A percentile compares a stretch with the other conserved stretches of the same genome.
Conservation (phyloP, 2,113 vertebrate genomes). For the Formicarius rufipectus region DNA sequence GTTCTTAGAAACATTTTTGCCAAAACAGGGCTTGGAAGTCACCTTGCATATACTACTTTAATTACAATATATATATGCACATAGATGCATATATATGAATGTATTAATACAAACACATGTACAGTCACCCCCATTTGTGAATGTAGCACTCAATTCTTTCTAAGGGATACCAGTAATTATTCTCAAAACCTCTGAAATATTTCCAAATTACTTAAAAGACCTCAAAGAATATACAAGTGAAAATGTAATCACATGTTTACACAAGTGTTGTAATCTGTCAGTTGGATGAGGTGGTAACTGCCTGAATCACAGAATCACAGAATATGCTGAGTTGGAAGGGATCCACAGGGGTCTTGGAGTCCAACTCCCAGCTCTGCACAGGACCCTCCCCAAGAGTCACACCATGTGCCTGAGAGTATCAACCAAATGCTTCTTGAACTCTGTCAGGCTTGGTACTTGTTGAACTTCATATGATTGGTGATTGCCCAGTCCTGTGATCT, state of each 20-base stretch:
- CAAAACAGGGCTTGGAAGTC: neutral
- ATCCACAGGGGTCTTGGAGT: neutral
- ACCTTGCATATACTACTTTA: neutral
- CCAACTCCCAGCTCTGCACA: neutral
- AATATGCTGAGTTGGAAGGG: neutral
- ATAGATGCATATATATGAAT: neutral
- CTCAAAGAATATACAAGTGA: neutral
- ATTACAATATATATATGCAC: neutral
- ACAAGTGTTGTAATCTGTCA: neutral
- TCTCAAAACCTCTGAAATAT: neutral
- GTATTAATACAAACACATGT: neutral
- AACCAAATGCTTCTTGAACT: too few relatives aligned
- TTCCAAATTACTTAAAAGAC: neutral
- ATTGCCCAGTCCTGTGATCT: too few relatives aligned
- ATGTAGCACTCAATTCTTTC: neutral
- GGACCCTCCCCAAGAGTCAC: too few relatives aligned
- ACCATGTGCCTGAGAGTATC: too few relatives aligned
- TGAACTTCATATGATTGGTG: too few relatives aligned
- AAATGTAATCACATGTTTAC: neutral
- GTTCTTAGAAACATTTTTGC: neutral
- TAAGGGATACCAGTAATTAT: neutral
- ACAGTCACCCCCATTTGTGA: neutral
- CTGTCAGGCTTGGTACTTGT: too few relatives aligned
- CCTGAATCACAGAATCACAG: neutral
- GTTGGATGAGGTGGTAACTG: neutral